phyloP scores from a whole-genome alignment of 2,888 invertebrate genomes.

The Stomorhina lunata region DNA sequence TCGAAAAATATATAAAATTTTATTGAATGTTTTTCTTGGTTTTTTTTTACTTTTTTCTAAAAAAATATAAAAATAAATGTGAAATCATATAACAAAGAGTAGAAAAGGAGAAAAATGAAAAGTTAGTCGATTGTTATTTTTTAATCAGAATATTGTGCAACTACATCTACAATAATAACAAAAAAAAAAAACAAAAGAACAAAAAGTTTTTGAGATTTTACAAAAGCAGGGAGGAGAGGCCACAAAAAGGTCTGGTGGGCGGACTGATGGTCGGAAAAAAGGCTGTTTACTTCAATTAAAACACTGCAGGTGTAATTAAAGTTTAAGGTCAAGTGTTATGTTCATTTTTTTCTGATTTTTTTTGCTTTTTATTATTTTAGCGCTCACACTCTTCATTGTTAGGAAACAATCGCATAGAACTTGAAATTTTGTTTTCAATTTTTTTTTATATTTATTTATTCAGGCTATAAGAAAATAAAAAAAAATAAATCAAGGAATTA shows the following conservation, averaged over 20 bases:
- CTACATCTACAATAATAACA: too few relatives aligned
- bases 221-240: neutral
- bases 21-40: conserved; percentile 55
- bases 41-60: neutral
- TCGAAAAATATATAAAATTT: conserved; percentile 38
- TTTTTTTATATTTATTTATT: neutral
- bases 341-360: neutral
- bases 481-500: neutral
- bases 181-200: conserved; percentile 19
- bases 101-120: conserved; percentile 12
- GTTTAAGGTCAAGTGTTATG: conserved; percentile 61
- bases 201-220: conserved; percentile 39
- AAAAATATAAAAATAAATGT: conserved; percentile 28
- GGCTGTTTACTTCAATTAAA: conserved; percentile 20
- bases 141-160: conserved; percentile 49
- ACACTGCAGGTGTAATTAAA: conserved; percentile 58
- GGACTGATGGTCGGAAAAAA: too few relatives aligned
- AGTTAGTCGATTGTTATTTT: conserved; percentile 60
- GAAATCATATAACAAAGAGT: conserved; percentile 29
- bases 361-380: neutral
- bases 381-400: neutral
- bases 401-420: neutral
- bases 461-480: neutral
- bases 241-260: neutral
- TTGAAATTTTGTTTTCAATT: neutral